phyloP scores from a whole-genome alignment of 2,113 vertebrate species.

The Miniopterus natalensis region DNA sequence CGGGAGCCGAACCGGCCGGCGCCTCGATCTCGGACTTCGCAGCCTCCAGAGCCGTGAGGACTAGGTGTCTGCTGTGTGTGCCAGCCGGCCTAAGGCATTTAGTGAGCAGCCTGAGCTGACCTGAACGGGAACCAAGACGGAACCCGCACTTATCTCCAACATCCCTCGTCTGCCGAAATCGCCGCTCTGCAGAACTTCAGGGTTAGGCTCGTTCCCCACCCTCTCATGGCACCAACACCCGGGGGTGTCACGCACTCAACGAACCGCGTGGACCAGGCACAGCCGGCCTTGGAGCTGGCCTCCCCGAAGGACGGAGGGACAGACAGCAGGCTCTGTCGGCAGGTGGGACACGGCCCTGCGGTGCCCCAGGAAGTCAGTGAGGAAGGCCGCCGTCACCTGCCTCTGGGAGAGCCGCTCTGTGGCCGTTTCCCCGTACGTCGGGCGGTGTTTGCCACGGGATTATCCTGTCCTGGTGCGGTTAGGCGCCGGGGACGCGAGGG shows the following conservation, averaged over 20 bases:
- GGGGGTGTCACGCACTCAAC: not conserved
- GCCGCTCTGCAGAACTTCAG: not conserved
- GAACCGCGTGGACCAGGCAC: not conserved
- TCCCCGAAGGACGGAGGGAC: not conserved
- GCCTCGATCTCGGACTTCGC: not conserved
- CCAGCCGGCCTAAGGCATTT: too few relatives aligned
- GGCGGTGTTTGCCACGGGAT: not conserved
- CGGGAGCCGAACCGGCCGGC: not conserved
- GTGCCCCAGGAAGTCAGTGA: fast-evolving
- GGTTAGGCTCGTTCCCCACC: not conserved
- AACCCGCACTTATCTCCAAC: not conserved
- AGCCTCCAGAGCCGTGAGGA: not conserved
- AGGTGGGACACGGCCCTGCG: fast-evolving
- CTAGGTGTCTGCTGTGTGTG: not conserved
- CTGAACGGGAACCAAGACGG: not conserved
- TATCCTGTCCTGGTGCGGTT: fast-evolving
- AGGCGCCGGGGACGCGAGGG: not conserved
- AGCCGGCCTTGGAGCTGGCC: too few relatives aligned
- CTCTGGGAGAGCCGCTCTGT: not conserved
- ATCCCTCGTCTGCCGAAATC: fast-evolving
- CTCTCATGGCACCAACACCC: fast-evolving
- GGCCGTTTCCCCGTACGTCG: not conserved
- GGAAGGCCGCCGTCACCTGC: fast-evolving
- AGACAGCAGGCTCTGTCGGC: fast-evolving
- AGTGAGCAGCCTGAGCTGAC: not conserved